A percentile compares a stretch with the other conserved stretches of the same genome.
These are phyloP conservation scores for Aplochiton taeniatus DNA, from an alignment of 2,797 vertebrate genomes.

Conservation along the genomic window DNA sequence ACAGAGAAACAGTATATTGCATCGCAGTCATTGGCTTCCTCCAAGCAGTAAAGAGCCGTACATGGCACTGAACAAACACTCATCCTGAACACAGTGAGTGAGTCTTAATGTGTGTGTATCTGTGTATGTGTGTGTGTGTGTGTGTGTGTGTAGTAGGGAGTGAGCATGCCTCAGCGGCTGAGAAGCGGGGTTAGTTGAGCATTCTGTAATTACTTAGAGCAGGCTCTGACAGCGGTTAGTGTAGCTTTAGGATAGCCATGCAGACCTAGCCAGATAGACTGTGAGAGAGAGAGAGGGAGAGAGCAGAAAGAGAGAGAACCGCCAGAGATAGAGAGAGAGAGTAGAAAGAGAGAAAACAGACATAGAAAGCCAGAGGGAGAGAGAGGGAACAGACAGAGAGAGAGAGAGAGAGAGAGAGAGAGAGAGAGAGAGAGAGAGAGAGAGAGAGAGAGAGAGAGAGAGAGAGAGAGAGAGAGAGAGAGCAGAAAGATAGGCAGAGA, in stretches of 20 bases:
- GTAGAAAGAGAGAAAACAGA: neutral
- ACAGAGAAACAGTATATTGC: no score
- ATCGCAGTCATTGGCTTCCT: no score
- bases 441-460: conserved; percentile 28
- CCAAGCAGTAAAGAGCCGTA: conserved; percentile 45
- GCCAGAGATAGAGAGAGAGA: conserved; percentile 33
- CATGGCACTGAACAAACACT: conserved; percentile 54
- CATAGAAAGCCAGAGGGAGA: conserved; percentile 10
- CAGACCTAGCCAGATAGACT: no score
- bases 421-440: conserved; percentile 23
- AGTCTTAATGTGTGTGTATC: conserved; percentile 6
- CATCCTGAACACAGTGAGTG: neutral
- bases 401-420: neutral
- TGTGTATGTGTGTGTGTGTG: conserved; percentile 10
- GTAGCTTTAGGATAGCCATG: conserved; percentile 45
- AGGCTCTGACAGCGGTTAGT: conserved; percentile 41
- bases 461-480: conserved; percentile 54
- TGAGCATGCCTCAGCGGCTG: conserved; percentile 43
- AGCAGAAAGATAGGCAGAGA: conserved; percentile 33
- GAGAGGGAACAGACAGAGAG: conserved; percentile 6
- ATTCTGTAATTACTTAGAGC: conserved; percentile 56
- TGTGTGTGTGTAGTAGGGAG: no score
- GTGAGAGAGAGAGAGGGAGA: neutral
- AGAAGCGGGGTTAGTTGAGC: conserved; percentile 63
- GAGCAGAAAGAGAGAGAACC: conserved; percentile 37